phyloP scores from a whole-genome alignment of 2,113 vertebrate species.

The Indri indri region DNA sequence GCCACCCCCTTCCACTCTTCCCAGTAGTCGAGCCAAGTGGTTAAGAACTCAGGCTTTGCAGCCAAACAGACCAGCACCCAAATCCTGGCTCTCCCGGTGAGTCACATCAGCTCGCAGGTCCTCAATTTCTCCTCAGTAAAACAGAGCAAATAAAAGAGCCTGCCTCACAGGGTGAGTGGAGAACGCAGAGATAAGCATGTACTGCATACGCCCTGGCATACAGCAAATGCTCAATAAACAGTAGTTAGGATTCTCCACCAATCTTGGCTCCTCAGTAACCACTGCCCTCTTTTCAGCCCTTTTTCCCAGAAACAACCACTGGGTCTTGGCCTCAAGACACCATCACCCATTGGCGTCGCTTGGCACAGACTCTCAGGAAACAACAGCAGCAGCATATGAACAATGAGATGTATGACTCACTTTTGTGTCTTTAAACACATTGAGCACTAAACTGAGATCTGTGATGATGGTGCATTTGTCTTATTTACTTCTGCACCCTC shows the following conservation, averaged over 20 bases:
- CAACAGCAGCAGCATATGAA: background rate
- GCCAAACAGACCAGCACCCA: background rate
- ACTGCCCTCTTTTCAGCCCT: background rate
- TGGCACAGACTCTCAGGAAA: background rate
- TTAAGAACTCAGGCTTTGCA: background rate
- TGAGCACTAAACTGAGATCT: background rate
- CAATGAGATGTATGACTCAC: background rate
- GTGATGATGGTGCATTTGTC: background rate
- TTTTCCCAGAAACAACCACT: background rate
- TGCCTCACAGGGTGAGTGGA: background rate
- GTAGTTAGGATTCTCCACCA: background rate
- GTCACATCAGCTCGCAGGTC: background rate
- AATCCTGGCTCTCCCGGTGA: background rate
- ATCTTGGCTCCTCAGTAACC: background rate
- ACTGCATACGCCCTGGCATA: rapidly evolving
- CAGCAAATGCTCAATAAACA: background rate
- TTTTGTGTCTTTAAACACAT: background rate
- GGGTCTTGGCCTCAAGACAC: background rate
- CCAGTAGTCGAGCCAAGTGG: background rate
- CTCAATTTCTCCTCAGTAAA: background rate
- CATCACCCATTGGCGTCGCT: background rate
- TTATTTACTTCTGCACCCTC: background rate
- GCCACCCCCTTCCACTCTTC: background rate
- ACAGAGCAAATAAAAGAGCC: background rate
- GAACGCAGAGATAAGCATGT: background rate